Evolutionary conservation across 2,797 vertebrate genomes (phyloP).

Genomic region (Tangara arthus): DNA sequence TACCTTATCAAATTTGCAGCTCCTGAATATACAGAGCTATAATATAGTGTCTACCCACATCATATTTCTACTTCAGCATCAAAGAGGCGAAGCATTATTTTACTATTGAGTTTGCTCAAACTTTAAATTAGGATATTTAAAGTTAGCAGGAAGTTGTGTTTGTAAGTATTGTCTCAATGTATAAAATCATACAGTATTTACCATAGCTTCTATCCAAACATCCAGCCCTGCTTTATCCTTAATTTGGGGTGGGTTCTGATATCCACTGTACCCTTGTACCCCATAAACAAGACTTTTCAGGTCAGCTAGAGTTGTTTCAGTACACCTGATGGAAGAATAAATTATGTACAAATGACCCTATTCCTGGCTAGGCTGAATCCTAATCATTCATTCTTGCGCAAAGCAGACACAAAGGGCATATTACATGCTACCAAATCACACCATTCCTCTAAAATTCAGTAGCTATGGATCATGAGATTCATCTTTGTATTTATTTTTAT

Average conservation of each 20-base stretch:
- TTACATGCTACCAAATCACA: neutral
- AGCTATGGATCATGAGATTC: neutral
- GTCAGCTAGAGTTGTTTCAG: neutral
- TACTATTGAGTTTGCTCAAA: constrained; percentile 70
- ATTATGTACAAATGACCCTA: neutral
- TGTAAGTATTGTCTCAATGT: constrained; percentile 49
- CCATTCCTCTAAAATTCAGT: neutral
- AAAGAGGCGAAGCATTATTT: constrained; percentile 70
- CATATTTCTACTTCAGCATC: constrained; percentile 75
- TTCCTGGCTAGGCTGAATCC: neutral
- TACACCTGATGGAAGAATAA: neutral
- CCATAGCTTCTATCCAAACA: neutral
- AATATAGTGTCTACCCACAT: constrained; percentile 75
- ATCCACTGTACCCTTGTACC: neutral
- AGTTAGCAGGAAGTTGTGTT: constrained; percentile 53
- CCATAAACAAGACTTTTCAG: neutral
- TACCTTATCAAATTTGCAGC: constrained; percentile 80
- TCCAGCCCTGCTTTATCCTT: neutral
- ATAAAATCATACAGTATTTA: neutral
- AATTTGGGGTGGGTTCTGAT: neutral
- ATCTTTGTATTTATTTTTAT: neutral
- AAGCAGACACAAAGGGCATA: neutral
- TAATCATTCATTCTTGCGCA: neutral
- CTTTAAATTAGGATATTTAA: constrained; percentile 67
- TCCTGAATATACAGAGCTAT: constrained; percentile 77